phyloP scores from a whole-genome alignment of 2,888 invertebrate species.

The Coenonympha glycerion region DNA sequence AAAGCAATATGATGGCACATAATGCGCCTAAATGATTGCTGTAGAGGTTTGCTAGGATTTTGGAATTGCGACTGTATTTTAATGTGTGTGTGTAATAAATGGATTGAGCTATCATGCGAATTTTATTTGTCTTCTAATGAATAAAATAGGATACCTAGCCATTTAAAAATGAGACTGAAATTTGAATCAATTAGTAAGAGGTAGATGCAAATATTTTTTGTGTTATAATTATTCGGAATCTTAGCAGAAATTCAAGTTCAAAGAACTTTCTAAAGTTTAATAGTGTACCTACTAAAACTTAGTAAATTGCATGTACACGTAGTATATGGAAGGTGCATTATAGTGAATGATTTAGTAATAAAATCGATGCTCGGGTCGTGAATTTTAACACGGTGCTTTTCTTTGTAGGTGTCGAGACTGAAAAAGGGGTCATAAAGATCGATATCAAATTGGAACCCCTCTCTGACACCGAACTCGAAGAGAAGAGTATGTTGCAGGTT shows the following conservation, averaged over 20 bases:
- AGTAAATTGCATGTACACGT: too few relatives aligned
- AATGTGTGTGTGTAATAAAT: constrained; percentile 21
- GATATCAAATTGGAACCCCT: constrained; percentile 23
- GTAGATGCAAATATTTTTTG: too few relatives aligned
- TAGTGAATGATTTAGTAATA: constrained; percentile 12
- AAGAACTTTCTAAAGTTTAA: too few relatives aligned
- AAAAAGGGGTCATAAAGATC: constrained; percentile 21
- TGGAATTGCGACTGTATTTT: constrained; percentile 2
- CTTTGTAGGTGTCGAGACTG: constrained; percentile 24
- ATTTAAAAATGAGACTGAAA: not conserved
- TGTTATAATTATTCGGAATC: too few relatives aligned
- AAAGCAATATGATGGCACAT: constrained; percentile 29
- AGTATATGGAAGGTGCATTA: too few relatives aligned
- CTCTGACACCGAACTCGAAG: constrained; percentile 21
- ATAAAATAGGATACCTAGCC: not conserved
- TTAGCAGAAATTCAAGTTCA: too few relatives aligned
- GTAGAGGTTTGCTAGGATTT: not conserved
- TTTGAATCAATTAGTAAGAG: too few relatives aligned
- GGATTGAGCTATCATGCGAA: constrained; percentile 5
- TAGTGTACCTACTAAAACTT: too few relatives aligned
- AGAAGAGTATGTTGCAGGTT: not conserved
- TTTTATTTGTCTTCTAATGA: constrained; percentile 5
- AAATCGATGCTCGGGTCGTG: constrained; percentile 18
- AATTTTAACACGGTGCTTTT: constrained; percentile 26
- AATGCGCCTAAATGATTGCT: constrained; percentile 17